A percentile compares a stretch with the other conserved stretches of the same genome.
These are phyloP conservation scores for Pammene fasciana DNA, from an alignment of 2,888 invertebrate genomes.

Conservation along the genomic window DNA sequence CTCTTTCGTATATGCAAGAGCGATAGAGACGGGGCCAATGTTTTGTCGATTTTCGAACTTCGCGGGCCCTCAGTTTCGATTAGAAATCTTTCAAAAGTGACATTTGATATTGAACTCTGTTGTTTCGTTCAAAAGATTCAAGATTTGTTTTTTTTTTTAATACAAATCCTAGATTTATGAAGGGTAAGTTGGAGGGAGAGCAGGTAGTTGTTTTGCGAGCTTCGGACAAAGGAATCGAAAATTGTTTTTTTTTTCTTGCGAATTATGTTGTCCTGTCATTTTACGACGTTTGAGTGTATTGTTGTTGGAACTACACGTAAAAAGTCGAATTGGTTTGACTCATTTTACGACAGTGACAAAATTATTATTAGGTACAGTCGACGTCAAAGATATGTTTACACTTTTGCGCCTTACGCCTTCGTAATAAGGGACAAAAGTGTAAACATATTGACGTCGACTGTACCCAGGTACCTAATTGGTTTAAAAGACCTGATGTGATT, in stretches of 20 bases:
- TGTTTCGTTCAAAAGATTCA: neutral
- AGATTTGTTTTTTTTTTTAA: conserved; percentile 6
- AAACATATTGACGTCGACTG: no score
- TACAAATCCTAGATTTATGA: conserved; percentile 23
- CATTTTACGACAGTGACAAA: neutral
- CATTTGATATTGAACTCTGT: conserved; percentile 8
- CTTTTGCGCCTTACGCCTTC: no score
- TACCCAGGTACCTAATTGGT: no score
- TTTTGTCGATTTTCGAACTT: no score
- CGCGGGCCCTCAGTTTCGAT: conserved; percentile 17
- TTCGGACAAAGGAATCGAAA: conserved; percentile 25
- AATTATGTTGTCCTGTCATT: conserved; percentile 15
- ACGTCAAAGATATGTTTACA: no score
- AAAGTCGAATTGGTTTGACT: neutral
- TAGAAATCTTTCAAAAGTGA: conserved; percentile 20
- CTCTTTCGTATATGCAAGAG: no score
- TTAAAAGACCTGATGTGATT: no score
- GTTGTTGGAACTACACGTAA: conserved; percentile 22
- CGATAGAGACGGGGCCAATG: no score
- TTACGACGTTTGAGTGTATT: conserved; percentile 6
- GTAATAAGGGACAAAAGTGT: no score
- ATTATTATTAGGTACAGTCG: no score
- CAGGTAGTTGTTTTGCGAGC: conserved; percentile 28
- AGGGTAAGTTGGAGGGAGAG: conserved; percentile 26
- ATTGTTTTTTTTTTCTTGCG: conserved; percentile 10